Base-by-base conservation (phyloP, 2,888 invertebrate species). In the Neocrepidodera transversa region DNA sequence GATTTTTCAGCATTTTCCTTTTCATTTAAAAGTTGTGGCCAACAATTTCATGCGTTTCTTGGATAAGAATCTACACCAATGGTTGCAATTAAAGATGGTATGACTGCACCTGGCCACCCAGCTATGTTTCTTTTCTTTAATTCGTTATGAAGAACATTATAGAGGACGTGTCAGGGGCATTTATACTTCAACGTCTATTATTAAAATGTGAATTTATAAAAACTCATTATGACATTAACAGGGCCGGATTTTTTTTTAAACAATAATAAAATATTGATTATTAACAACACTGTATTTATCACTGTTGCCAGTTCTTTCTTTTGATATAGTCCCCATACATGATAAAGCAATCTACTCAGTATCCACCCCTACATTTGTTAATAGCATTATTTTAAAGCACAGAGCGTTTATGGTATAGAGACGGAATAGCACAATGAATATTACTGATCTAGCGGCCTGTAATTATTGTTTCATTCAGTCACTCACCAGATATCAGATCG, bases 401-500 rank as follows among this genome's bases (percentile, higher is more conserved):
- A 70, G 68, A 68, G 67, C 70, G 66, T 70, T 69, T 68, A 69
- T 43, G 8, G 28, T 28, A 3, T 28, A 28, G 28, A 63, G 65
- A 67, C 49, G 60, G 58, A 67, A 61, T 74, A 73, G 69, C 74
- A 68, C 74, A 76, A 74, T 75, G 73, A 70, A 74, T 74, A 69
- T 72, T 71, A 72, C 66, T 70, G 73, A 76, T 71, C 70, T 66
- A 71, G 74, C 76, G 76, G 73, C 72, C 76, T 77, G 73, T 78
- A 78, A 78, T 78, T 78, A 78, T 77, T 75, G 70, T 75, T 75
- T 76, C 77, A 77, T 70, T 71, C 75, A 73, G 73, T 73, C 76
- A 74, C 70, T 73, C 71, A 70, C 71, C 71, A 63, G 68, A 62
- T 69, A 71, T 69, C 71, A 66, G 69, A 71, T 69, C 64, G 58